Conservation (phyloP, 1,140 invertebrate species). For the Diprion similis region DNA sequence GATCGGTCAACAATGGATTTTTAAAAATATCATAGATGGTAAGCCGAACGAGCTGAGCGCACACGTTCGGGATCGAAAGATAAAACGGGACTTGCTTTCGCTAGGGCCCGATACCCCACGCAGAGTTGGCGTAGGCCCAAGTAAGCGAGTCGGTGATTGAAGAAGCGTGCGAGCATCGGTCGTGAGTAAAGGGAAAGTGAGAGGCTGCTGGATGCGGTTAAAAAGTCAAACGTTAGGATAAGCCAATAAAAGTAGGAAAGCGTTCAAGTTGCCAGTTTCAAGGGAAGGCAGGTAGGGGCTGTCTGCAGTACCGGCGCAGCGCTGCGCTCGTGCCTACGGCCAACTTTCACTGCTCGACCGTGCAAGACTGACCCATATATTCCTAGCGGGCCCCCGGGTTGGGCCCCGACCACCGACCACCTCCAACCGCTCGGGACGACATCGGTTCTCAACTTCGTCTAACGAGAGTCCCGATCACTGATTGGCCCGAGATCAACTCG, state of each 20-base stretch:
- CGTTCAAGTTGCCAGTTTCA: not conserved
- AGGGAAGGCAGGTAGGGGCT: not conserved
- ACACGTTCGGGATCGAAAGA: not conserved
- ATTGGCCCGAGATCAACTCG: not conserved
- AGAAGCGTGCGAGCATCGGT: not conserved
- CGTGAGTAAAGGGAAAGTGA: not conserved
- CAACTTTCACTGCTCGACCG: constrained; percentile 4
- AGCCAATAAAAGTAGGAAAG: not conserved
- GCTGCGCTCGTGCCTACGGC: not conserved
- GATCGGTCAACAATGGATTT: no score
- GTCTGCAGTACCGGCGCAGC: not conserved
- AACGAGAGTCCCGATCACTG: not conserved
- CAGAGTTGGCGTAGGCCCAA: not conserved
- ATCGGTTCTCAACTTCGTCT: not conserved
- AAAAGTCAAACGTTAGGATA: not conserved
- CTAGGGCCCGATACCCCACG: not conserved
- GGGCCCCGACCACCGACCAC: not conserved
- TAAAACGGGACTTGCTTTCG: not conserved
- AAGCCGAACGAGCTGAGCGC: no score
- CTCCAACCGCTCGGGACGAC: not conserved
- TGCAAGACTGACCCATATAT: constrained; percentile 4
- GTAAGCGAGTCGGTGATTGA: not conserved
- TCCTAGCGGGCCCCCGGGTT: not conserved
- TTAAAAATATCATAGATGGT: no score
- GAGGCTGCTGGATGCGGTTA: not conserved